phyloP scores from a whole-genome alignment of 2,113 vertebrate genomes.

The Empidonax alnorum region DNA sequence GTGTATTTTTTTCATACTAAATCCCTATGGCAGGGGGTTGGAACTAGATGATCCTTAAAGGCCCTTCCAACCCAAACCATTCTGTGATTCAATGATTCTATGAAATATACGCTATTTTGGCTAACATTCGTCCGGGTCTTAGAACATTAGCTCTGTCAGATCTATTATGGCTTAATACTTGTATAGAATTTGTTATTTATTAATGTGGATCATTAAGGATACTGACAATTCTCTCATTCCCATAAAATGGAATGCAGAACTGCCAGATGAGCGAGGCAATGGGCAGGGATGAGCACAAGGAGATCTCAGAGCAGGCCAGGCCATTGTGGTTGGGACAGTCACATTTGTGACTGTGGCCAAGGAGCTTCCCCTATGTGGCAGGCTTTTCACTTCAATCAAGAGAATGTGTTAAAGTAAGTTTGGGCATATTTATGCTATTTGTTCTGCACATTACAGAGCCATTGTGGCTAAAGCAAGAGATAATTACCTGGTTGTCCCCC shows the following conservation, averaged over 20 bases:
- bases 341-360: neutral
- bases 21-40: neutral
- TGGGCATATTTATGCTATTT: neutral
- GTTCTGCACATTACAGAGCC: neutral
- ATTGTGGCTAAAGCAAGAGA: neutral
- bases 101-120: neutral
- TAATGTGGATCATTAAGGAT: neutral
- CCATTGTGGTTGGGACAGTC: neutral
- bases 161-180: neutral
- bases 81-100: neutral
- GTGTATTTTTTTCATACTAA: neutral
- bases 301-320: neutral
- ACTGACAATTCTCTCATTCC: neutral
- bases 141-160: neutral
- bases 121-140: neutral
- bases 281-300: neutral
- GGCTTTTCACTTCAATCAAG: neutral
- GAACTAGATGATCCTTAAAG: neutral
- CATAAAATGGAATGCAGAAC: neutral
- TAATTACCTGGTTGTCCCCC: neutral
- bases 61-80: neutral
- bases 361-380: neutral
- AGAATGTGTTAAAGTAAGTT: neutral
- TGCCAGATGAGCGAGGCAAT: neutral
- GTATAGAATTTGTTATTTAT: neutral